Conservation (phyloP, 2,113 vertebrate species). For the Ammospiza caudacuta region DNA sequence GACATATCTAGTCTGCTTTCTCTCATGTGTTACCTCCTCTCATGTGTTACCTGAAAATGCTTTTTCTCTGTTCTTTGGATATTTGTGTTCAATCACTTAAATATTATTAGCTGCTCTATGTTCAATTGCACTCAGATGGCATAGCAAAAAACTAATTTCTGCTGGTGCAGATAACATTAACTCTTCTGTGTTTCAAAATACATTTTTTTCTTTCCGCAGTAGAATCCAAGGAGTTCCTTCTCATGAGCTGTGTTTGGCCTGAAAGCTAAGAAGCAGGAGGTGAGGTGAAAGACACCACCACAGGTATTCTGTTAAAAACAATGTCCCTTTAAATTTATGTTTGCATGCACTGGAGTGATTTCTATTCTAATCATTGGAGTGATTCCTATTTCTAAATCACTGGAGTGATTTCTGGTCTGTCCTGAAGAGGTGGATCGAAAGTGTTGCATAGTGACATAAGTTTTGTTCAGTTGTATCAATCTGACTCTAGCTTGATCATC, state of each 20-base stretch:
- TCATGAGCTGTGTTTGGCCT: not conserved
- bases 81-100: not conserved
- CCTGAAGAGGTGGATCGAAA: not conserved
- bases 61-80: not conserved
- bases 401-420: not conserved
- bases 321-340: not conserved
- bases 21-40: not conserved
- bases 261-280: not conserved
- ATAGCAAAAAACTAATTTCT: not conserved
- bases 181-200: not conserved
- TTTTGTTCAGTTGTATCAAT: not conserved
- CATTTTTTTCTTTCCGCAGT: not conserved
- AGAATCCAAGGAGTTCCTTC: not conserved
- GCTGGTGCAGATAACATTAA: not conserved
- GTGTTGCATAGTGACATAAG: not conserved
- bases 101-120: not conserved
- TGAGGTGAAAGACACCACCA: not conserved
- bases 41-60: not conserved
- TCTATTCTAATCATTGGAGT: not conserved
- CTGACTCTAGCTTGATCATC: not conserved
- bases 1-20: not conserved
- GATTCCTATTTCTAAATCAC: not conserved
- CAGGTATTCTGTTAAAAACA: not conserved
- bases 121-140: not conserved
- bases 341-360: not conserved